Percentiles rank a stretch among this genome's conserved stretches.
Evolutionary conservation across 2,113 vertebrate genomes (phyloP).

Genomic region (Meriones unguiculatus): DNA sequence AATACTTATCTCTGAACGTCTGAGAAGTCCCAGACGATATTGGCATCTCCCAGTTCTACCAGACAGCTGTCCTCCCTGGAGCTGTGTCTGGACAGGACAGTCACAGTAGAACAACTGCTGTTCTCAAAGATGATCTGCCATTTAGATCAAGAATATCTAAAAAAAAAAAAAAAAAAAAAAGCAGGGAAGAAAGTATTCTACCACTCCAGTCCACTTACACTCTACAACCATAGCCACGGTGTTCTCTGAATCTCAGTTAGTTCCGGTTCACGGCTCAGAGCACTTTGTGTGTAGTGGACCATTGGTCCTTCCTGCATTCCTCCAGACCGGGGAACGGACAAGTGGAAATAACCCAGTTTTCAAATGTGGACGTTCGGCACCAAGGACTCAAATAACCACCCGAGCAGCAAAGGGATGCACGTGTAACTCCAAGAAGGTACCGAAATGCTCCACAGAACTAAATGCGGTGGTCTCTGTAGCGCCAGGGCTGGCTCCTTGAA

Average conservation of each 20-base stretch:
- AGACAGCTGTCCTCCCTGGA: neutral
- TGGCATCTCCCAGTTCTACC: neutral
- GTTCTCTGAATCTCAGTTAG: constrained; percentile 43
- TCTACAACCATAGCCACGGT: neutral
- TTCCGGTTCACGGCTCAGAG: constrained; percentile 30
- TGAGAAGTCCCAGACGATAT: constrained; percentile 45
- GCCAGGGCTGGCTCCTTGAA: neutral
- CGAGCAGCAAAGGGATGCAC: neutral
- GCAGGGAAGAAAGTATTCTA: neutral
- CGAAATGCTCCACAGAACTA: neutral
- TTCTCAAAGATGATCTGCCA: neutral
- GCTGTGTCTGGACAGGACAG: neutral
- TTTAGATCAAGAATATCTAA: constrained; percentile 7
- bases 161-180: neutral
- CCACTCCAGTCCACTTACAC: constrained; percentile 8
- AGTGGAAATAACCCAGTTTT: constrained; percentile 57
- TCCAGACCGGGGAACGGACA: constrained; percentile 37
- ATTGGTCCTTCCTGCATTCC: constrained; percentile 38
- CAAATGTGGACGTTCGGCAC: constrained; percentile 14
- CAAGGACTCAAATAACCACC: constrained; percentile 33
- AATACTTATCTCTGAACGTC: constrained; percentile 65
- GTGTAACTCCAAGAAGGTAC: neutral
- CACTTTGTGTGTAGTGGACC: neutral
- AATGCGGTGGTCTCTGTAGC: neutral
- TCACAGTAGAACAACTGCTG: neutral